These are phyloP conservation scores for Lota lota DNA, from an alignment of 2,113 vertebrate genomes.

Conservation along the genomic window DNA sequence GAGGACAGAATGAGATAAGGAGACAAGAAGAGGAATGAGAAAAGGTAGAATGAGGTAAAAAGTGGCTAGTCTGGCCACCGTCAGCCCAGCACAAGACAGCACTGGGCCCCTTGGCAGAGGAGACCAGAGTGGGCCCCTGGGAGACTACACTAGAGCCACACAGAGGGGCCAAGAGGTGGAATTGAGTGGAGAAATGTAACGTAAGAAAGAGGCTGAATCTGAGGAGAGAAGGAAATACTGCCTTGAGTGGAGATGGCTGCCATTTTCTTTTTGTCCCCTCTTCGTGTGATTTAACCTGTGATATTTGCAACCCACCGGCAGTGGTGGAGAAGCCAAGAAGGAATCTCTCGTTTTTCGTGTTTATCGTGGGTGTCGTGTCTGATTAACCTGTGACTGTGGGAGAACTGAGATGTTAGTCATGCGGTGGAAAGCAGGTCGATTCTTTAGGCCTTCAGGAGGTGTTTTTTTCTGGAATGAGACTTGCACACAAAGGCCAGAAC, in stretches of 20 bases:
- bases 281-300: background rate
- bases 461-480: too few relatives aligned
- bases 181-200: slow-evolving; percentile 16
- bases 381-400: too few relatives aligned
- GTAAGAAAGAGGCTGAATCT: slow-evolving; percentile 12
- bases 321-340: slow-evolving; percentile 26
- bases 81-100: too few relatives aligned
- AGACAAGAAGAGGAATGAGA: slow-evolving; percentile 15
- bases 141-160: background rate
- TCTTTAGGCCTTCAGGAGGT: too few relatives aligned
- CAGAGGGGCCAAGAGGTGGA: slow-evolving; percentile 24
- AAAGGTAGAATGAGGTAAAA: background rate
- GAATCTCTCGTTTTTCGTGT: background rate
- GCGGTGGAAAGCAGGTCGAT: too few relatives aligned
- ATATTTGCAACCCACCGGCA: slow-evolving; percentile 12
- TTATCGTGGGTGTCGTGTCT: too few relatives aligned
- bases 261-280: slow-evolving; percentile 11
- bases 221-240: slow-evolving; percentile 27
- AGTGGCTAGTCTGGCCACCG: too few relatives aligned
- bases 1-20: slow-evolving; percentile 12
- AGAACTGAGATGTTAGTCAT: too few relatives aligned
- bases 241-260: slow-evolving; percentile 18
- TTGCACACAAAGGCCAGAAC: too few relatives aligned
- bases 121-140: too few relatives aligned
- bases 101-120: too few relatives aligned